These are phyloP conservation scores for Podarcis muralis DNA, from an alignment of 2,113 vertebrate species.

Conservation along the genomic window DNA sequence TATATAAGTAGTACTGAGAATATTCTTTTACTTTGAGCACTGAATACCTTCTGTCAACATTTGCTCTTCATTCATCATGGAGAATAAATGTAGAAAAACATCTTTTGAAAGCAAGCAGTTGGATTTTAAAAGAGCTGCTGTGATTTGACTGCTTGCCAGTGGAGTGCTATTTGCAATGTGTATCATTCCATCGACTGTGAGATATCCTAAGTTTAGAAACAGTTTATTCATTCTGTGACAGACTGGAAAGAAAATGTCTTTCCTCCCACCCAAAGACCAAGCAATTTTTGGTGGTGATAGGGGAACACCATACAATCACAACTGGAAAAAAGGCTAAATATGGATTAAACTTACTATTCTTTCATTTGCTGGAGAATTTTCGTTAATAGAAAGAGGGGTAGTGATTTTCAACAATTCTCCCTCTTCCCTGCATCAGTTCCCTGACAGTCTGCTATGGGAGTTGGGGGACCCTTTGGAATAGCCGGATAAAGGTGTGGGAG, in stretches of 20 bases:
- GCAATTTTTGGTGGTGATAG: too few species aligned
- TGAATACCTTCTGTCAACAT: conserved; percentile 50
- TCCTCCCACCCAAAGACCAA: not conserved
- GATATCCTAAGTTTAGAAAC: not conserved
- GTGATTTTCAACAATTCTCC: not conserved
- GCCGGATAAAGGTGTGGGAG: not conserved
- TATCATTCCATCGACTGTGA: not conserved
- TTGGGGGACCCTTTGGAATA: not conserved
- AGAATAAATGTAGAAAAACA: conserved; percentile 18
- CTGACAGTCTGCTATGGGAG: not conserved
- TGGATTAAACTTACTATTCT: too few species aligned
- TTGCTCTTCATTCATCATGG: conserved; percentile 26
- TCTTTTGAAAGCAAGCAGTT: conserved; percentile 12
- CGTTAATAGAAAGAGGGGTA: not conserved
- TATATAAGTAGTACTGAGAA: conserved; percentile 4
- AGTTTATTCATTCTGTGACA: not conserved
- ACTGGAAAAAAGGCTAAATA: not conserved
- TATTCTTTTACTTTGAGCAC: not conserved
- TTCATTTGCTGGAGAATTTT: too few species aligned
- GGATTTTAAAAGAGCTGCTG: conserved; percentile 15
- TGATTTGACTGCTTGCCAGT: not conserved
- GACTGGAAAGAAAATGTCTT: not conserved
- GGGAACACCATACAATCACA: too few species aligned
- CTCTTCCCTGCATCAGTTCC: not conserved
- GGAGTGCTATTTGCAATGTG: not conserved